Conservation (phyloP, 1,140 invertebrate species). For the Tetranychus cinnabarinus region DNA sequence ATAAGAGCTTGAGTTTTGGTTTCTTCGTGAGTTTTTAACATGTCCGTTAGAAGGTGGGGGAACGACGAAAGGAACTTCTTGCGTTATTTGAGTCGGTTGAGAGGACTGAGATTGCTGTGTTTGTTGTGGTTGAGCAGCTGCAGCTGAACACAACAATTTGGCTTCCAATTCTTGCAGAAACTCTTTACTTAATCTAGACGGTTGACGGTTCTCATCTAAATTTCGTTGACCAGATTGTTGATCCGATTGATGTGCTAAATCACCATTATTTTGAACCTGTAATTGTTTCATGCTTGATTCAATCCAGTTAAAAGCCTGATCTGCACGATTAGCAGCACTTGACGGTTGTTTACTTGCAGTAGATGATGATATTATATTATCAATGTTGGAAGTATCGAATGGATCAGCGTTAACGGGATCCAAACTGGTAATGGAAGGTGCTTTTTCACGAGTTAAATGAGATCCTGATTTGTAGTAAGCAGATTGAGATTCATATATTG, state of each 20-base stretch:
- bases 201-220: background rate
- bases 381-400: background rate
- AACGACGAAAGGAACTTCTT: too few relatives aligned
- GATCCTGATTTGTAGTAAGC: background rate
- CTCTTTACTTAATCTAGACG: background rate
- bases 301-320: background rate
- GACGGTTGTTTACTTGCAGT: background rate
- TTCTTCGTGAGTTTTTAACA: too few relatives aligned
- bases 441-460: background rate
- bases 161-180: constrained; percentile 7
- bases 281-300: background rate
- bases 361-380: background rate
- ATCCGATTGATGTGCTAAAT: background rate
- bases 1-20: background rate
- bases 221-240: background rate
- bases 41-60: too few relatives aligned
- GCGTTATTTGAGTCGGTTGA: too few relatives aligned
- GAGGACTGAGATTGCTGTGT: too few relatives aligned
- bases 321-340: background rate
- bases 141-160: background rate
- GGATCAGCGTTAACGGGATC: background rate
- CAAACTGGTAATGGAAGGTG: background rate
- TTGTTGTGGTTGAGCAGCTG: background rate
- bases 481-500: background rate
- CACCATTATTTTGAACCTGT: background rate